Base-by-base conservation (phyloP, 2,888 invertebrate species). In the Lacanobia wlatinum region DNA sequence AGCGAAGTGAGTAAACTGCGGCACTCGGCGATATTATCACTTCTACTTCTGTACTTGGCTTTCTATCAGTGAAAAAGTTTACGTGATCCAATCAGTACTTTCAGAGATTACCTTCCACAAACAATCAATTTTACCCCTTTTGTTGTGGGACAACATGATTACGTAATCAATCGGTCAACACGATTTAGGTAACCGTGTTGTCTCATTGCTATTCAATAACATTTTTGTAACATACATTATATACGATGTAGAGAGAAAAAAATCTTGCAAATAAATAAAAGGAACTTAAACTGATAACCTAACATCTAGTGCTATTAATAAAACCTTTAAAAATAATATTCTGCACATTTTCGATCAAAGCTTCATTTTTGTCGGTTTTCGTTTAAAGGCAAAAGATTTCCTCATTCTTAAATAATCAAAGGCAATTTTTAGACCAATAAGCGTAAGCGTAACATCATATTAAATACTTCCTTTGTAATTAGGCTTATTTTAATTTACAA, bases 401-500 rank as follows among this genome's bases (percentile, higher is more conserved):
- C 21, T 21, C 1, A 46, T 59, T 50, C 14, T n/a, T 6, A 46
- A 52, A 46, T 58, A 46, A 40, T 28, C 6, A 4, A 53, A 28
- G 12, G 14, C 1, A 12, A n/a, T 53, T 75, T 52, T 59, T 38
- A 10, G 21, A 46, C 14, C 23, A 65, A 59, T 52, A 64, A 18
- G 52, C 46, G 38, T 74, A 23, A 46, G 75, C 21, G 52, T 52
- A 50, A n/a, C 14, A 38, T 59, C 6, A 21, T 18, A 28, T 23
- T 62, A 12, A n/a, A 52, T 48, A 1, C 59, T 75, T 48, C 23
- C 18, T 38, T 58, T 64, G 18, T 75, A 52, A 69, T 38, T 18
- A 18, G 10, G 23, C 2, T 61, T 77, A 52, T 52, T 62, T 76
- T 40, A 59, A 68, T 40, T 48, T 23, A n/a, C 1, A 40, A 59